A percentile compares a stretch with the other conserved stretches of the same genome.
Conservation (phyloP, 1,140 invertebrate genomes). For the Tetragonula clypearis region DNA sequence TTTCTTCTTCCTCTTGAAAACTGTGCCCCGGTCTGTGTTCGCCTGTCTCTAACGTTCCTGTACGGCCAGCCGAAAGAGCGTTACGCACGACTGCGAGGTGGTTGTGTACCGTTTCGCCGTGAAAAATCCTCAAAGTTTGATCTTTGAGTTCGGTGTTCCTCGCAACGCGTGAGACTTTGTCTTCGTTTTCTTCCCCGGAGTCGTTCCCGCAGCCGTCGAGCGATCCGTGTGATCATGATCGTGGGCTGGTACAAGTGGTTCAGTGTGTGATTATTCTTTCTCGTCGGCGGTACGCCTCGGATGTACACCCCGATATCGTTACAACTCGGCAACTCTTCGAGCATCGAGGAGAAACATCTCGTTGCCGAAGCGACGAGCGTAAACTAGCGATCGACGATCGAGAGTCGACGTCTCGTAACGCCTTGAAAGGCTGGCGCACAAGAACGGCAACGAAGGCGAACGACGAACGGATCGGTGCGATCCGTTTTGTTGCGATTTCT, state of each 20-base stretch:
- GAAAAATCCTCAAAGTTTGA: not conserved
- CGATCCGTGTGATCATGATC: not conserved
- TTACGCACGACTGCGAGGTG: conserved; percentile 25
- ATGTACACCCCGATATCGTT: not conserved
- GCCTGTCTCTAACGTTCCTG: conserved; percentile 29
- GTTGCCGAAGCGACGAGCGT: not conserved
- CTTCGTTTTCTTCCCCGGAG: not conserved
- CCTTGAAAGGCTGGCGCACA: conserved; percentile 34
- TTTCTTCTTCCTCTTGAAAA: conserved; percentile 3
- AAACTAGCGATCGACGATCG: not conserved
- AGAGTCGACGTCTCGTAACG: conserved; percentile 9
- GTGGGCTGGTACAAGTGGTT: conserved; percentile 21
- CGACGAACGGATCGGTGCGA: not conserved
- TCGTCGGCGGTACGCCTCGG: not conserved
- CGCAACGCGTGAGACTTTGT: not conserved
- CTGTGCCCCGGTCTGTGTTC: conserved; percentile 32
- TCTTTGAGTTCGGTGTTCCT: conserved; percentile 19
- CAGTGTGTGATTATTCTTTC: conserved; percentile 32
- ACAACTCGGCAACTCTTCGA: not conserved
- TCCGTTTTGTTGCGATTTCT: not conserved
- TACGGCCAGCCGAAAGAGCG: conserved; percentile 31
- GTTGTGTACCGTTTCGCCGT: conserved; percentile 20
- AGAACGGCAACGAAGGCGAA: not conserved
- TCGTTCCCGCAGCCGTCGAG: not conserved
- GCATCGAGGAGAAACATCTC: not conserved